Percentiles rank a stretch among this genome's conserved stretches.
These are phyloP conservation scores for Drosophila austrosaltans DNA, from an alignment of 2,888 invertebrate species.

Conservation along the genomic window DNA sequence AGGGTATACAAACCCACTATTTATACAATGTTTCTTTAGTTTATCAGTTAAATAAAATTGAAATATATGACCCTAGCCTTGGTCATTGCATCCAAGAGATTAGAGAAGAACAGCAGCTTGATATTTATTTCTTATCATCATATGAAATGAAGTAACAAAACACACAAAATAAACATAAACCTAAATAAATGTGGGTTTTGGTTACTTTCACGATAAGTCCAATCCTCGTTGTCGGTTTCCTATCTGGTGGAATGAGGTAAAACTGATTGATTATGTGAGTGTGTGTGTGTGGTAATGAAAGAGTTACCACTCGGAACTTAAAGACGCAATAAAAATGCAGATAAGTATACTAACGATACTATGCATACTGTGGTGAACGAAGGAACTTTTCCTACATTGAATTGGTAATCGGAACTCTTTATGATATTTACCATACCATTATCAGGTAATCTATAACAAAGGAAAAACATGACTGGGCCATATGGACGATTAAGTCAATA, in stretches of 20 bases:
- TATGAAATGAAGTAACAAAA: constrained; percentile 5
- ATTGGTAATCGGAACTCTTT: neutral
- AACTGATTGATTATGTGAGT: neutral
- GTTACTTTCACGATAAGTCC: neutral
- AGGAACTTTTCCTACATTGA: neutral
- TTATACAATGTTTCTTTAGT: constrained; percentile 11
- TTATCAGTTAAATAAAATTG: constrained; percentile 30
- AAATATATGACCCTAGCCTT: constrained; percentile 12
- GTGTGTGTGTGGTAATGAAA: neutral
- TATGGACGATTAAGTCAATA: neutral
- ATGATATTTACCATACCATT: neutral
- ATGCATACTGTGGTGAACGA: no score
- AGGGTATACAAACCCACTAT: neutral
- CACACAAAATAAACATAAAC: constrained; percentile 1
- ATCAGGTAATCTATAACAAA: neutral
- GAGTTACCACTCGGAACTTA: constrained; percentile 5
- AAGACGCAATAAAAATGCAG: constrained; percentile 6
- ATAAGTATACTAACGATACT: neutral
- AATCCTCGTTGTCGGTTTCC: neutral
- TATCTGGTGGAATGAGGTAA: neutral
- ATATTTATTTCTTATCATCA: constrained; percentile 5
- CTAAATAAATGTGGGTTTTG: constrained; percentile 4
- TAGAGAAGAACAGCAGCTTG: neutral
- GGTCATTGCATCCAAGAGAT: constrained; percentile 8
- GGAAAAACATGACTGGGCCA: neutral